phyloP scores from a whole-genome alignment of 37 sponge, comb jelly and placozoan genomes.

The Bolinopsis microptera region DNA sequence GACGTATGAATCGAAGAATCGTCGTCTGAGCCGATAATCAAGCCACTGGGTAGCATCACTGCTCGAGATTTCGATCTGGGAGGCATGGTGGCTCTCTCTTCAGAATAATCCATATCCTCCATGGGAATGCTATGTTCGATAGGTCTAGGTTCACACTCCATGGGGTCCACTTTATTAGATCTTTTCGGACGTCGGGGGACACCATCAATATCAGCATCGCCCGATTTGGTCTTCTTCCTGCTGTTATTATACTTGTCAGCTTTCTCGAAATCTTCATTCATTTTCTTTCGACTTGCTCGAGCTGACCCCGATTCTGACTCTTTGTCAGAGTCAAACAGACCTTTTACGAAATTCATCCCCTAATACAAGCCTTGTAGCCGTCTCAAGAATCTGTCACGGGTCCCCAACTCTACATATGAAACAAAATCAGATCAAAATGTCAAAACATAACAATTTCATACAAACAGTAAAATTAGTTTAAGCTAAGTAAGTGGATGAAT shows the following conservation, averaged over 20 bases:
- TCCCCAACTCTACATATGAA: background rate
- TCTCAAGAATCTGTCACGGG: background rate
- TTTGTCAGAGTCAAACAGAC: constrained; percentile 18
- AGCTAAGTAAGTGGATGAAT: background rate
- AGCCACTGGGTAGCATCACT: background rate
- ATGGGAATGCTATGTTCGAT: background rate
- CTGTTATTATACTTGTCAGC: background rate
- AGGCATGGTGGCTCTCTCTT: background rate
- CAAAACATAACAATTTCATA: background rate
- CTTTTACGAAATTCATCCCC: constrained; percentile 5
- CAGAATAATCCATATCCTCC: background rate
- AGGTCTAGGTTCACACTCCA: background rate
- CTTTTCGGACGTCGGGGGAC: background rate
- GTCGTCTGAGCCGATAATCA: background rate
- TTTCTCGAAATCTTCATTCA: background rate
- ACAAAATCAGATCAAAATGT: background rate
- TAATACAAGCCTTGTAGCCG: background rate
- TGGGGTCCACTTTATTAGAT: background rate
- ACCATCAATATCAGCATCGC: background rate
- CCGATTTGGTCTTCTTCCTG: background rate
- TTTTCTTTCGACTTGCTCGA: background rate
- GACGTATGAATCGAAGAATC: background rate
- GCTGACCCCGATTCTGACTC: background rate
- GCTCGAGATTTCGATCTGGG: background rate
- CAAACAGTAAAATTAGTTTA: background rate